Percentiles rank a stretch among this genome's conserved stretches.
These are phyloP conservation scores for Bergia puertoricense DNA, from an alignment of 92 coral and sea anemone genomes.

Conservation along the genomic window DNA sequence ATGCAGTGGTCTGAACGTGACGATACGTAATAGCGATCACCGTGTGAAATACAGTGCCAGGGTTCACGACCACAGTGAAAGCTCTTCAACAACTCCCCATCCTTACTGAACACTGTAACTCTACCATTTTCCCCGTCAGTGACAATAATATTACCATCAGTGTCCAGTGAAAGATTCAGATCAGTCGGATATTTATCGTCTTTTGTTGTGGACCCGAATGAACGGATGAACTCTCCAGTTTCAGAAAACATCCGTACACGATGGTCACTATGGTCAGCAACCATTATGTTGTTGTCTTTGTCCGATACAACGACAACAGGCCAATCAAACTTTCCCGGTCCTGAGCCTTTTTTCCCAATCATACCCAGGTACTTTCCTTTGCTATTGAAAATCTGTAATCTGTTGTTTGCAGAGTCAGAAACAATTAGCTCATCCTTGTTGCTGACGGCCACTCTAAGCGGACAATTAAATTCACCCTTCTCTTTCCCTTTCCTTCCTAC, in stretches of 20 bases:
- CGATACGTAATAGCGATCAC: constrained; percentile 15
- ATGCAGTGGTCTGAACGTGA: constrained; percentile 11
- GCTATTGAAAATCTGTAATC: constrained; percentile 27
- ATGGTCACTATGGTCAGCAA: not conserved
- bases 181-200: not conserved
- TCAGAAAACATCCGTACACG: constrained; percentile 5
- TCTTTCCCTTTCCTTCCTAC: constrained; percentile 13
- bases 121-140: constrained; percentile 26
- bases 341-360: constrained; percentile 1
- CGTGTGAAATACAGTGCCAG: constrained; percentile 13
- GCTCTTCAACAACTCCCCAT: constrained; percentile 7
- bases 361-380: constrained; percentile 6
- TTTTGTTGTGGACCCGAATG: constrained; percentile 17
- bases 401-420: constrained; percentile 8
- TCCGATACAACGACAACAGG: constrained; percentile 31
- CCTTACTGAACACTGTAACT: constrained; percentile 3
- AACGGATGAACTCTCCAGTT: not conserved
- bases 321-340: not conserved
- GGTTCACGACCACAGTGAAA: constrained; percentile 4
- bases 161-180: constrained; percentile 20
- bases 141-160: constrained; percentile 36
- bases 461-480: not conserved
- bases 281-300: constrained; percentile 28
- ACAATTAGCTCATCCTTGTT: constrained; percentile 32
- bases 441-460: constrained; percentile 44